A percentile compares a stretch with the other conserved stretches of the same genome.
Evolutionary conservation across 2,888 invertebrate genomes (phyloP).

Genomic region (Pimpla rufipes): DNA sequence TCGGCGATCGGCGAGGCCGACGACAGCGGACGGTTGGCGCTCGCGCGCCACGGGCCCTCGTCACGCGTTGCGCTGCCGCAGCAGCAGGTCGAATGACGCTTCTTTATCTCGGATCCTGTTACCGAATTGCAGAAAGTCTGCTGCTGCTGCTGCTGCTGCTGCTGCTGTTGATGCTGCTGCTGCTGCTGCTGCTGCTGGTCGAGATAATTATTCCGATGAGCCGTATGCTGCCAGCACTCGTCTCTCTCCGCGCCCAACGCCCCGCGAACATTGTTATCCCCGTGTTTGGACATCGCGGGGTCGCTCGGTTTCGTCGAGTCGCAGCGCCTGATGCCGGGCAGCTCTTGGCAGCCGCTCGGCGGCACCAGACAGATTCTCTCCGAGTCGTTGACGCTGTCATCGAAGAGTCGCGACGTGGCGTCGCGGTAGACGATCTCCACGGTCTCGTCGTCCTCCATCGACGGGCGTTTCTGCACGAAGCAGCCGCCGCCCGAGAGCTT

Average conservation of each 20-base stretch:
- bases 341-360: conserved; percentile 81
- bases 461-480: conserved; percentile 73
- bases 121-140: conserved; percentile 29
- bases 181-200: neutral
- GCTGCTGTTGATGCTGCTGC: neutral
- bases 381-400: neutral
- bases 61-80: conserved; percentile 41
- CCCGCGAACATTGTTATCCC: neutral
- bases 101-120: conserved; percentile 22
- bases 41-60: neutral
- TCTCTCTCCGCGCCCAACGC: conserved; percentile 9
- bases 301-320: conserved; percentile 7
- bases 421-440: conserved; percentile 41
- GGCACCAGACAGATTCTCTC: conserved; percentile 67
- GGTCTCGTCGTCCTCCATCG: conserved; percentile 57
- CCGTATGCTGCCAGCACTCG: conserved; percentile 30
- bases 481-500: conserved; percentile 76
- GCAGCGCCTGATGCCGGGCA: conserved; percentile 77
- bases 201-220: conserved; percentile 22
- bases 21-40: conserved; percentile 24
- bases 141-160: neutral
- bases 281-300: neutral
- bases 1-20: conserved; percentile 26
- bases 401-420: conserved; percentile 24
- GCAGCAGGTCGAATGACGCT: conserved; percentile 59